Percentiles rank a stretch among this genome's conserved stretches.
These are phyloP conservation scores for Xenopus laevis DNA, from an alignment of 2,113 vertebrate genomes.

Conservation along the genomic window DNA sequence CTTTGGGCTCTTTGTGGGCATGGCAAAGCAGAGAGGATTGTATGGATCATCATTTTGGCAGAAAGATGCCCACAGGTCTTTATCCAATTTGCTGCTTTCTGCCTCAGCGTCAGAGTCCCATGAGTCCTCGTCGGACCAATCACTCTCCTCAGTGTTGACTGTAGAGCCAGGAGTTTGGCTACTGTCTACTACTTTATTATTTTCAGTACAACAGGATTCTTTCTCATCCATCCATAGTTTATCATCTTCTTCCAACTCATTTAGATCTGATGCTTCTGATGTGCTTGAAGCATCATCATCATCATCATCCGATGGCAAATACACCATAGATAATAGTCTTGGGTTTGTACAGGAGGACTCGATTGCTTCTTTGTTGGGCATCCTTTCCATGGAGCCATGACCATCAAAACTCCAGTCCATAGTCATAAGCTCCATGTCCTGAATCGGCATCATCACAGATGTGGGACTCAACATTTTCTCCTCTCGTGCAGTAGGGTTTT, in stretches of 20 bases:
- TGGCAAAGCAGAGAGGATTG: slow-evolving; percentile 33
- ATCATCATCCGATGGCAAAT: slow-evolving; percentile 32
- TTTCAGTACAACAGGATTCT: neutral
- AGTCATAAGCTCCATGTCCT: neutral
- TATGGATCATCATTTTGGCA: slow-evolving; percentile 27
- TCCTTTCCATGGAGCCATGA: neutral
- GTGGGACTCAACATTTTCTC: neutral
- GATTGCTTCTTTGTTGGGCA: neutral
- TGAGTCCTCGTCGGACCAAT: slow-evolving; percentile 5
- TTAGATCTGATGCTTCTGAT: neutral
- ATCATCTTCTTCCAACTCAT: neutral
- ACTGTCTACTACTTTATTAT: neutral
- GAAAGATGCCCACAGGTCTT: slow-evolving; percentile 18
- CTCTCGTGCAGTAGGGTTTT: neutral
- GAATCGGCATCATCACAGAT: neutral
- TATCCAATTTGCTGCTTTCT: neutral
- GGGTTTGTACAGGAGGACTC: neutral
- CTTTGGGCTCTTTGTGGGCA: neutral
- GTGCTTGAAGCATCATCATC: slow-evolving; percentile 8
- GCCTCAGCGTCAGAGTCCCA: slow-evolving; percentile 24
- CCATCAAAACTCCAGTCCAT: too few relatives aligned
- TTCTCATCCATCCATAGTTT: neutral
- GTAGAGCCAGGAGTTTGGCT: slow-evolving; percentile 20
- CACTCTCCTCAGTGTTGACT: slow-evolving; percentile 1
- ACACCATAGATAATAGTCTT: slow-evolving; percentile 46